Evolutionary conservation across 23 tunicate species (phyloP).

Genomic region (Botrylloides violaceus): DNA sequence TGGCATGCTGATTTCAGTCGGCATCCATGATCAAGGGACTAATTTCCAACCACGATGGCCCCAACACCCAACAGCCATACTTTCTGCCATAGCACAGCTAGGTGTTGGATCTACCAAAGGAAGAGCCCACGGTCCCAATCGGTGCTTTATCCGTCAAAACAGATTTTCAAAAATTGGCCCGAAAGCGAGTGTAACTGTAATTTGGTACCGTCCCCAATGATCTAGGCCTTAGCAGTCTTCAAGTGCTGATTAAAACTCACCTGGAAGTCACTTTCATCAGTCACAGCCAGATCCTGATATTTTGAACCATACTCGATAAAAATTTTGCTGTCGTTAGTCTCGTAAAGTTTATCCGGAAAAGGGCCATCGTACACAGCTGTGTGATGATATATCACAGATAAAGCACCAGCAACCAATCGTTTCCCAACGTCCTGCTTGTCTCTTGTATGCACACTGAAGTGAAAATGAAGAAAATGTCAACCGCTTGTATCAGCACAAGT

Average conservation of each 20-base stretch:
- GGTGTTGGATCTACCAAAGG: too few species aligned
- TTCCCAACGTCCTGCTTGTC: slow-evolving; percentile 68
- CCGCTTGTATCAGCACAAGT: too few species aligned
- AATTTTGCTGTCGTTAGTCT: slow-evolving; percentile 6
- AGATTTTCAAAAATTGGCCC: too few species aligned
- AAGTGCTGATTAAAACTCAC: slow-evolving; percentile 36
- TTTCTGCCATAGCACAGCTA: too few species aligned
- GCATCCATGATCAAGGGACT: too few species aligned
- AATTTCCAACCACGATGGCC: too few species aligned
- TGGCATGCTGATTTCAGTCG: too few species aligned
- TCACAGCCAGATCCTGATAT: slow-evolving; percentile 30
- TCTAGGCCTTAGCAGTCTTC: slow-evolving; percentile 20
- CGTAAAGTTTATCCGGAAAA: slow-evolving; percentile 16
- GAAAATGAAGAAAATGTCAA: too few species aligned
- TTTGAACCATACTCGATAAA: slow-evolving; percentile 33
- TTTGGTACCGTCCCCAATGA: not conserved
- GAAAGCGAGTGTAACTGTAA: too few species aligned
- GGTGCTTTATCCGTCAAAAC: too few species aligned
- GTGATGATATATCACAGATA: slow-evolving; percentile 27
- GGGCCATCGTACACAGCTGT: slow-evolving; percentile 45
- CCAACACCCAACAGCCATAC: too few species aligned
- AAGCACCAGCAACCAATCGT: slow-evolving; percentile 41
- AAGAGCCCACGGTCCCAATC: too few species aligned
- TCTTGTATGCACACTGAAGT: slow-evolving; percentile 44
- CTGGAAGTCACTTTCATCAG: slow-evolving; percentile 49